These are phyloP conservation scores for Patella vulgata DNA, from an alignment of 1,140 invertebrate genomes.

Conservation along the genomic window DNA sequence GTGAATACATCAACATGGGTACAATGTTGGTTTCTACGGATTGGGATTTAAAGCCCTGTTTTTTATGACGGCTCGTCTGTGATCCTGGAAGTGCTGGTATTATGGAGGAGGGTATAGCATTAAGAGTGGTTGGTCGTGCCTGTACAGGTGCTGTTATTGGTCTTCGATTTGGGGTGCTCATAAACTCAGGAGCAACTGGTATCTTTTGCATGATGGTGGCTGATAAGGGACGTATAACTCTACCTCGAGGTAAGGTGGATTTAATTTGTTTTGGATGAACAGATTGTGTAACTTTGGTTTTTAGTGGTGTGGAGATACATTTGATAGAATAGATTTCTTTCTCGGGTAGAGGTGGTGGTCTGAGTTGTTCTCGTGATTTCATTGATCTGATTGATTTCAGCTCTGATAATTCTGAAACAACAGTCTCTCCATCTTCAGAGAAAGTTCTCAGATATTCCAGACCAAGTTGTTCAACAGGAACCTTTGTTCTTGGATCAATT, in stretches of 20 bases:
- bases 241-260: constrained; percentile 52
- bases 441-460: constrained; percentile 38
- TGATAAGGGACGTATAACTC: constrained; percentile 57
- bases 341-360: constrained; percentile 27
- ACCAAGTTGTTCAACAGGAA: constrained; percentile 51
- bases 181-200: constrained; percentile 21
- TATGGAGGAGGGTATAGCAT: constrained; percentile 38
- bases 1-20: constrained; percentile 63
- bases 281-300: constrained; percentile 38
- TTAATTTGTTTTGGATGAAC: constrained; percentile 51
- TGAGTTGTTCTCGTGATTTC: constrained; percentile 40
- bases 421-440: constrained; percentile 31
- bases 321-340: constrained; percentile 48
- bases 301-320: constrained; percentile 45
- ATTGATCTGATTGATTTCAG: constrained; percentile 41
- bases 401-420: constrained; percentile 46
- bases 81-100: constrained; percentile 40
- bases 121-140: constrained; percentile 30
- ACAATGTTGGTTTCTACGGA: constrained; percentile 41
- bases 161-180: constrained; percentile 11
- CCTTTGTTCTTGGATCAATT: constrained; percentile 61
- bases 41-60: constrained; percentile 31
- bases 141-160: constrained; percentile 49
- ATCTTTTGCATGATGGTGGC: constrained; percentile 42
- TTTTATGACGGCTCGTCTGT: constrained; percentile 13